phyloP scores from a whole-genome alignment of 2,797 vertebrate genomes.

The Eurystomus glaucurus region DNA sequence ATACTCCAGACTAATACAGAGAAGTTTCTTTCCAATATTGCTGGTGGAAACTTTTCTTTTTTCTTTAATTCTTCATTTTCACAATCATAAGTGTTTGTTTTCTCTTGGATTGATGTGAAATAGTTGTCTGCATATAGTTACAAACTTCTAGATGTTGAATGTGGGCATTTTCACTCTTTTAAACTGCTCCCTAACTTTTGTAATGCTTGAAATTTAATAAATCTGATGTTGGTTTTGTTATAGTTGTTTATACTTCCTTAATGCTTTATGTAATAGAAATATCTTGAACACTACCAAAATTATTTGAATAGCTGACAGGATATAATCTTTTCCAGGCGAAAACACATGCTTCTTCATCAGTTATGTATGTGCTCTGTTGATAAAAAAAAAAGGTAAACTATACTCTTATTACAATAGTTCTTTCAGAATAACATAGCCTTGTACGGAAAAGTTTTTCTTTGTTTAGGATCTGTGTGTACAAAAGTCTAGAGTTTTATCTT shows the following conservation, averaged over 20 bases:
- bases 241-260: not conserved
- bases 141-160: not conserved
- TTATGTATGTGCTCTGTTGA: not conserved
- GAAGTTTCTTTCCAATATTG: not conserved
- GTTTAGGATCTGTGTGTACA: not conserved
- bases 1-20: not conserved
- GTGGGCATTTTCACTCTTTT: not conserved
- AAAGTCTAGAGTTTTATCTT: not conserved
- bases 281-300: not conserved
- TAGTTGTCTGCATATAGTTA: not conserved
- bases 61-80: not conserved
- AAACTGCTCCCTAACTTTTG: not conserved
- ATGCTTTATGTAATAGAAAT: not conserved
- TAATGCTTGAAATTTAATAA: constrained; percentile 56
- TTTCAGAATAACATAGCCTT: not conserved
- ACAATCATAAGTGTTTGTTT: not conserved
- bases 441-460: not conserved
- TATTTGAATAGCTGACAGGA: not conserved
- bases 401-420: not conserved
- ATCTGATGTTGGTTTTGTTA: not conserved
- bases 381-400: not conserved
- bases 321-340: not conserved
- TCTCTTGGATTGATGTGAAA: not conserved
- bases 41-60: not conserved
- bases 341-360: not conserved